Base-by-base conservation (phyloP, 2,797 vertebrate species). In the Tokudaia muenninki region DNA sequence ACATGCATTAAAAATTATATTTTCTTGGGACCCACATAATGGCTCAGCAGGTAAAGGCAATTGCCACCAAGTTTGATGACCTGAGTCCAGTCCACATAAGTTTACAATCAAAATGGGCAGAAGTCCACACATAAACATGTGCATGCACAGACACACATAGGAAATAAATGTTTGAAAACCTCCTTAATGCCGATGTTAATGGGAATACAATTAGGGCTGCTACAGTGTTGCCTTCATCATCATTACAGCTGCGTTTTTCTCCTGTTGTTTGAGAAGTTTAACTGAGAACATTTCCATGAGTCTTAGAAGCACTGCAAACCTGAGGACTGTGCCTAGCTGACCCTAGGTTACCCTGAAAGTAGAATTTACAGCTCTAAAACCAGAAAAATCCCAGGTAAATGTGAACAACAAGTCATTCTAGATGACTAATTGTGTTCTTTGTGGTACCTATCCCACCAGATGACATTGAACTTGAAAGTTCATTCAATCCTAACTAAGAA, bases 221-320 rank as follows among this genome's bases (percentile, higher is more conserved):
- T 86, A 61, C 22, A 41, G 50, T 87, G 59, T 72, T 72, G 37
- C 41, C 16, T n/a, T 74, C 5, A 59, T 78, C n/a, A 41, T 81
- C 65, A 65, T n/a, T 75, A 90, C n/a, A 55, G n/a, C 72, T 7
- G 26, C 17, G 31, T 86, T 93, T 94, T 93, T 86, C 59, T 93
- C 81, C 37, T 82, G 3, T 22, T 61, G 21, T 55, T 87, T 67
- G 88, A 86, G 82, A 13, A 96, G 84, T 77, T 31, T 90, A 97
- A 90, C 87, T 81, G 9, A 72, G 70, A 86, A 83, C 1, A 14
- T 26, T 77, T 91, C 47, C 9, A 24, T 88, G 24, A 61, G 4
- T 26, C 31, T 67, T 80, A 59, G 44, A 52, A 29, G 2, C n/a
- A 50, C 29, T 13, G 0, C 1, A 24, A 7, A 24, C n/a, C 26